Percentiles rank a stretch among this genome's conserved stretches.
Evolutionary conservation across 2,888 invertebrate species (phyloP).

Genomic region (Bimastos eiseni): DNA sequence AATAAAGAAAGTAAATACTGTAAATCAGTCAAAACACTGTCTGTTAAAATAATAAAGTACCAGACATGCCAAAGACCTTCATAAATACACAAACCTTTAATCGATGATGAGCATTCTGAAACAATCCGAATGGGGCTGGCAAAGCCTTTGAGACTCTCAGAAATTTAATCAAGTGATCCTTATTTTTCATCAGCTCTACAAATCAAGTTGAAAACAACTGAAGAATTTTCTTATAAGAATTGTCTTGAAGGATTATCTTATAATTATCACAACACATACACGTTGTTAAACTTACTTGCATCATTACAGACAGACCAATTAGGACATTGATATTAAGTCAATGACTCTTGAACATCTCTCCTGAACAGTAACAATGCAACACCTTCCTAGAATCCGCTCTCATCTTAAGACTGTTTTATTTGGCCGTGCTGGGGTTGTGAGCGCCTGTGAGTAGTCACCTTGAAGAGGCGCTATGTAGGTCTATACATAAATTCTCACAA

Average conservation of each 20-base stretch:
- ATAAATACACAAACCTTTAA: constrained; percentile 2
- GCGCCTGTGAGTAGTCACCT: too few relatives aligned
- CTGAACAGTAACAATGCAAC: neutral
- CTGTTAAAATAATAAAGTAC: neutral
- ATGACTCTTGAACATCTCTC: neutral
- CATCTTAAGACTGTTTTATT: too few relatives aligned
- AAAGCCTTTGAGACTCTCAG: neutral
- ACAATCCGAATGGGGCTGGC: constrained; percentile 1
- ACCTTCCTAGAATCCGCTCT: too few relatives aligned
- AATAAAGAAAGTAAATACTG: neutral
- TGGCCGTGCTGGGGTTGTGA: too few relatives aligned
- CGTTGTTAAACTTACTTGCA: neutral
- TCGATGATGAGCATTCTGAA: neutral
- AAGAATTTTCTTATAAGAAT: neutral
- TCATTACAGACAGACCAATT: neutral
- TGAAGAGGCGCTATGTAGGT: too few relatives aligned
- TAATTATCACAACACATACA: neutral
- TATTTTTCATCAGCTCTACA: constrained; percentile 18
- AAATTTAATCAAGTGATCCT: neutral
- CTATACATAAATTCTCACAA: too few relatives aligned
- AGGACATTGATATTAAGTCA: neutral
- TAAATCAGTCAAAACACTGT: neutral
- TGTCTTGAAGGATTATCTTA: too few relatives aligned
- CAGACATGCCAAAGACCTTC: neutral
- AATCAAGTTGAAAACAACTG: neutral